phyloP scores from a whole-genome alignment of 2,113 vertebrate species.

The Callocephalon fimbriatum region DNA sequence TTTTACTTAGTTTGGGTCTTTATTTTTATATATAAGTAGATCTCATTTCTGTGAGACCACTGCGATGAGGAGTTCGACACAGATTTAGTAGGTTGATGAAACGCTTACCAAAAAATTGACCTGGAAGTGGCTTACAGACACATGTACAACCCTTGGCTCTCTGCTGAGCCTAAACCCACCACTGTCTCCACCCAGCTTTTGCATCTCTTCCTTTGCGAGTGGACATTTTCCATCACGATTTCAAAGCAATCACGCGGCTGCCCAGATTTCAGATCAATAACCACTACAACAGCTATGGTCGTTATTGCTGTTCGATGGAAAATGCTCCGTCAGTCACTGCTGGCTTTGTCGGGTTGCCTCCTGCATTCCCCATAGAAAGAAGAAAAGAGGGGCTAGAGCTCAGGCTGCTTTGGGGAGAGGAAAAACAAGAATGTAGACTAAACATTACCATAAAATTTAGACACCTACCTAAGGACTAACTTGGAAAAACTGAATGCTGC shows the following conservation, averaged over 20 bases:
- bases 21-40: neutral
- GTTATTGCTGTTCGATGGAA: neutral
- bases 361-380: neutral
- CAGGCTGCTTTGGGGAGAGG: neutral
- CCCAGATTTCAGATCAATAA: neutral
- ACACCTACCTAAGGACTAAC: neutral
- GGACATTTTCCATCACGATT: neutral
- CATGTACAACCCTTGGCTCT: rapidly evolving
- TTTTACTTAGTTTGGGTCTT: neutral
- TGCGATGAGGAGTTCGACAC: neutral
- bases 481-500: rapidly evolving
- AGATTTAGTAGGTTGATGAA: neutral
- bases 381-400: neutral
- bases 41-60: neutral
- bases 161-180: neutral
- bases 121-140: neutral
- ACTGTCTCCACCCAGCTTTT: neutral
- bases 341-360: too few species aligned
- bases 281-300: rapidly evolving
- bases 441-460: neutral
- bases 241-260: rapidly evolving
- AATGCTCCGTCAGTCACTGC: neutral
- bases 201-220: rapidly evolving
- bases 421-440: neutral
- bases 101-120: rapidly evolving